Conservation (phyloP, 2,113 vertebrate genomes). For the Pteronura brasiliensis region DNA sequence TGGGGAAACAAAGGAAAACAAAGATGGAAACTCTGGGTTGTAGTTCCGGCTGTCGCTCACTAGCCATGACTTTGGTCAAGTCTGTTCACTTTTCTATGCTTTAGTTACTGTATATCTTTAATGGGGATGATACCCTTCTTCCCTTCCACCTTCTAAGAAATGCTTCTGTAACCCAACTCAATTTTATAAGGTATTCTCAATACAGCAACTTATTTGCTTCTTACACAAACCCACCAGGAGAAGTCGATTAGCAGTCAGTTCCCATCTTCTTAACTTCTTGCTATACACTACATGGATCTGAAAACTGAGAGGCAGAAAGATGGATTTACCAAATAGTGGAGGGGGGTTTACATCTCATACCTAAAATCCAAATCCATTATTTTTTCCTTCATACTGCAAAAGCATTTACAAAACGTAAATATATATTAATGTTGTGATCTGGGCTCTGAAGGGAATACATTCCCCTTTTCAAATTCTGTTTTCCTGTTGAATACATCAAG, state of each 20-base stretch:
- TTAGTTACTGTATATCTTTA: neutral
- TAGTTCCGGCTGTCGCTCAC: neutral
- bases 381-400: neutral
- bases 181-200: neutral
- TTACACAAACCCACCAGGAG: neutral
- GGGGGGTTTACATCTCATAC: neutral
- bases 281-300: neutral
- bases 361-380: neutral
- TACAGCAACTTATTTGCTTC: neutral
- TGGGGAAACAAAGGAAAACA: neutral
- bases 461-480: neutral
- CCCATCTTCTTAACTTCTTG: neutral
- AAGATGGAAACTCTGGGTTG: neutral
- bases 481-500: neutral
- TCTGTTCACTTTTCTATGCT: neutral
- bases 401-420: neutral
- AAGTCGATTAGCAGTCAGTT: neutral
- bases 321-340: neutral
- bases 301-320: neutral
- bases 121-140: neutral
- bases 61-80: neutral
- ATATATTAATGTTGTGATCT: neutral
- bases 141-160: neutral
- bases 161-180: neutral
- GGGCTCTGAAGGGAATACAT: neutral